These are phyloP conservation scores for Dinoponera quadriceps DNA, from an alignment of 1,140 invertebrate species.

Conservation along the genomic window DNA sequence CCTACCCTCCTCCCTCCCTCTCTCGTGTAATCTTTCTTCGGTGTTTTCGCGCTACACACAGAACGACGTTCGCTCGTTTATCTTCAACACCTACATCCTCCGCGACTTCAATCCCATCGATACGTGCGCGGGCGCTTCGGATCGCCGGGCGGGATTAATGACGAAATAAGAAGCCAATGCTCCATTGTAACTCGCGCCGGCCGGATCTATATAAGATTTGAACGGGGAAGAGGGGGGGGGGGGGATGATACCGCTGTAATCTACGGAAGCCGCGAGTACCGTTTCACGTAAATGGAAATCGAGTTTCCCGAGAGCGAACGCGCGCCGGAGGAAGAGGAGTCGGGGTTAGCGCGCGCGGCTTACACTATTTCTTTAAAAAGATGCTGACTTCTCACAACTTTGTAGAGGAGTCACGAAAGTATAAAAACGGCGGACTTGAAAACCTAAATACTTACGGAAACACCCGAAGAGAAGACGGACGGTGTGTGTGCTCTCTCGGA, in stretches of 20 bases:
- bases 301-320: not conserved
- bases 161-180: not conserved
- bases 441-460: conserved; percentile 55
- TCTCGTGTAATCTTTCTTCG: conserved; percentile 4
- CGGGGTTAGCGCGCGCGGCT: conserved; percentile 42
- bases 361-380: conserved; percentile 49
- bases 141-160: not conserved
- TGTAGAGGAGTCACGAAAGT: conserved; percentile 23
- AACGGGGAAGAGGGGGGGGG: not conserved
- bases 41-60: not conserved
- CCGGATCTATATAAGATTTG: conserved; percentile 8
- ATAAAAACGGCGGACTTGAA: conserved; percentile 64
- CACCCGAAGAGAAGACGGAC: too few relatives aligned
- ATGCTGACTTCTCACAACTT: conserved; percentile 50
- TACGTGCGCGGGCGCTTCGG: not conserved
- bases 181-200: not conserved
- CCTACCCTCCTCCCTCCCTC: not conserved
- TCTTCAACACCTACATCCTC: not conserved
- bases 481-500: too few relatives aligned
- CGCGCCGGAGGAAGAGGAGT: conserved; percentile 16
- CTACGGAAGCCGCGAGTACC: not conserved
- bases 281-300: conserved; percentile 45
- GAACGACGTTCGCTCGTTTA: not conserved
- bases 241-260: conserved; percentile 22
- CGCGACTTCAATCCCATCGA: not conserved